Evolutionary conservation across 2,888 invertebrate species (phyloP), one percentile per base, ranked within the genome.

Genomic region (Melipona bicolor): DNA sequence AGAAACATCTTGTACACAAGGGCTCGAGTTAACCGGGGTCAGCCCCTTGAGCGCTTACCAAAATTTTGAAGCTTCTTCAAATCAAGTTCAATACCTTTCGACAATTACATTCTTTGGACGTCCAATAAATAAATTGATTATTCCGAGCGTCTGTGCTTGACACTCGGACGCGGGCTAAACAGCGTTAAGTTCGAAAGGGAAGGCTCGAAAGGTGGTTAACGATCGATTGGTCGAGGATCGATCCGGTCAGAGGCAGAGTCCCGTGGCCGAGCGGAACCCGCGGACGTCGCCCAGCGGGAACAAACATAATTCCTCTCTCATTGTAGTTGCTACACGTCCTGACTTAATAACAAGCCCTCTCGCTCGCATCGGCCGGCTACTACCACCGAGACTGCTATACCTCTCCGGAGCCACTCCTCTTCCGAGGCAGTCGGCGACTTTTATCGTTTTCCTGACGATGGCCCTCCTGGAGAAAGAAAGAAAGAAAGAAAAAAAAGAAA

Each of bases 381-480:
- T 79, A 73, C 77, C 43, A 43, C 43, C 9, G 9, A 74, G 59
- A 84, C 83, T 86, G 73, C 87, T 83, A 74, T 43, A 43, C 43
- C 43, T 61, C 65, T 77, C 75, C 77, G 13, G 27, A 56, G 85
- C 82, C 87, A 78, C 89, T 88, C 79, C 68, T 88, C 88, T 86
- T 85, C 78, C 84, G 69, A 87, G 75, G 77, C 72, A 73, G 69
- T 68, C 81, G 85, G 65, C 70, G 84, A 89, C 84, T 87, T 89
- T 89, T 89, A 89, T 90, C 86, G 89, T 82, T 88, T 87, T 82
- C 83, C 85, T 82, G 83, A 88, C 87, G 90, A 88, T 87, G 90
- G 85, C 87, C 81, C 84, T 84, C 81, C 49, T 80, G 77, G 21
- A 52, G 13, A 4, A 2, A 50, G 17, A 17, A 52, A 6, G 84